Conservation (phyloP, 2,113 vertebrate genomes). For the Manacus vitellinus region DNA sequence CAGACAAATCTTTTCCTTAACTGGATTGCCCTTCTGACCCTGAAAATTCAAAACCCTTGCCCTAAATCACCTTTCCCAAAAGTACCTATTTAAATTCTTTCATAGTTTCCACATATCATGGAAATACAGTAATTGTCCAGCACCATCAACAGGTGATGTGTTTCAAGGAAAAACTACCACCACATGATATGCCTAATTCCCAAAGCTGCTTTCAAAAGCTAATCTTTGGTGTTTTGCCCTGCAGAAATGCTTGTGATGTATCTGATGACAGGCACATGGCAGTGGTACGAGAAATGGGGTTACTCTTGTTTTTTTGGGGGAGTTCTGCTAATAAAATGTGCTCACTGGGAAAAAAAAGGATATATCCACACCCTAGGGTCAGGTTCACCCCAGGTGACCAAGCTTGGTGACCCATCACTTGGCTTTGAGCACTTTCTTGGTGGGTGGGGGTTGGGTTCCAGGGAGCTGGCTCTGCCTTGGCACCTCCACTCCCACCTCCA, state of each 20-base stretch:
- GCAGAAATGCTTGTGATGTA: background rate
- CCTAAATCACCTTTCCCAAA: background rate
- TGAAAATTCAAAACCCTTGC: background rate
- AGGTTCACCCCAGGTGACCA: background rate
- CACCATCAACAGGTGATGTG: background rate
- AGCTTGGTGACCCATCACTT: background rate
- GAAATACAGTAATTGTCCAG: background rate
- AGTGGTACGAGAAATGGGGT: background rate
- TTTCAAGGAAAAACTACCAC: background rate
- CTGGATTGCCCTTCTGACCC: background rate
- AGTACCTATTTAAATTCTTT: background rate
- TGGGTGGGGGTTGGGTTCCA: background rate
- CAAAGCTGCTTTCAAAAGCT: background rate
- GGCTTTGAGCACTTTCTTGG: background rate
- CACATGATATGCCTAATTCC: background rate
- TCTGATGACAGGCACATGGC: background rate
- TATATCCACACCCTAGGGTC: background rate
- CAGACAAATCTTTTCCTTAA: background rate
- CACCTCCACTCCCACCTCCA: background rate
- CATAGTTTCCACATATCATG: background rate
- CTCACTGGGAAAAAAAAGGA: background rate
- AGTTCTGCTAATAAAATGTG: background rate
- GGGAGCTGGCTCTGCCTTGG: background rate
- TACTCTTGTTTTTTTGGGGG: background rate
- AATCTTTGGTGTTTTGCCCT: background rate